phyloP scores from a whole-genome alignment of 2,797 vertebrate species.

The Erethizon dorsatum region DNA sequence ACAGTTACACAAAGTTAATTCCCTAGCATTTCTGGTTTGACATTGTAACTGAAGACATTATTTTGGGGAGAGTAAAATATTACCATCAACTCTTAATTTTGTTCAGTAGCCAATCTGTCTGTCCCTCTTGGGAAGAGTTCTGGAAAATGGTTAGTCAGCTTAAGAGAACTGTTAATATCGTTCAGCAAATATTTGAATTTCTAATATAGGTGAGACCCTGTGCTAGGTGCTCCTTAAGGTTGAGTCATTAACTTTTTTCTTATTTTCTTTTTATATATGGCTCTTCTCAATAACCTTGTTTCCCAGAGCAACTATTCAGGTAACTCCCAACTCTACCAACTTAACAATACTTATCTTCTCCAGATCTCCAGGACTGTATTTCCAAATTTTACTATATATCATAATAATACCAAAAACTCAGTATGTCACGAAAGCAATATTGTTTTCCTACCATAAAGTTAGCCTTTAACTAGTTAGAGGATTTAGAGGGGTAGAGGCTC shows the following conservation, averaged over 20 bases:
- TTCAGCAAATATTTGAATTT: slow-evolving; percentile 37
- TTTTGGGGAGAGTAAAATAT: background rate
- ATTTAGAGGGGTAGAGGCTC: background rate
- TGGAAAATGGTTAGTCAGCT: slow-evolving; percentile 24
- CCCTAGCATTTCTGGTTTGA: background rate
- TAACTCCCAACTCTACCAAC: background rate
- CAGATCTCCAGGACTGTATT: background rate
- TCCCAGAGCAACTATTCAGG: background rate
- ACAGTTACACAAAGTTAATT: background rate
- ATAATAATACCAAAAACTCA: background rate
- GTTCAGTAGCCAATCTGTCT: slow-evolving; percentile 35
- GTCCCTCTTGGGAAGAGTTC: background rate
- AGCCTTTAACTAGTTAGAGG: background rate
- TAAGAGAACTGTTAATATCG: slow-evolving; percentile 13
- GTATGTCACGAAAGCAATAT: background rate
- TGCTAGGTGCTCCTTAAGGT: background rate
- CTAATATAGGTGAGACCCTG: background rate
- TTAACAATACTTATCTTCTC: background rate
- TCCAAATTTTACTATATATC: slow-evolving; percentile 10
- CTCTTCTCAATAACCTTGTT: background rate
- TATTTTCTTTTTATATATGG: background rate
- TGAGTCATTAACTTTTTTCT: background rate
- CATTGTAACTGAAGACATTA: background rate
- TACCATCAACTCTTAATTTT: slow-evolving; percentile 11
- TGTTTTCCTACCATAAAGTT: background rate